These are phyloP conservation scores for Clusia tigrina DNA, from an alignment of 2,888 invertebrate species.

Conservation along the genomic window DNA sequence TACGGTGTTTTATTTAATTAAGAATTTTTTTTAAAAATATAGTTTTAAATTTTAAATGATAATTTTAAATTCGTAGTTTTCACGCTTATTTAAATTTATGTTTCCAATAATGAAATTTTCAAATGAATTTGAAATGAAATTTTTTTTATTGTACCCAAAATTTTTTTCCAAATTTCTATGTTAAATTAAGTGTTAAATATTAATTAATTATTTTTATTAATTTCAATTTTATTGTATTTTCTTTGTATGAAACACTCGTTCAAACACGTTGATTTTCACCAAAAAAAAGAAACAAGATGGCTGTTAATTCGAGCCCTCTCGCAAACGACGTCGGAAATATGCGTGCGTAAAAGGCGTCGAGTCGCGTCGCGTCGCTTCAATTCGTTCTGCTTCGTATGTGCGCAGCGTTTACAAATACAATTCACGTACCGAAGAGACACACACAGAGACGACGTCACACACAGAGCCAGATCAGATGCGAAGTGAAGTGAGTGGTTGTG, in stretches of 20 bases:
- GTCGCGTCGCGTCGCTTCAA: not conserved
- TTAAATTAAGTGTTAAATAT: no score
- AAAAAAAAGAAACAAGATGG: slow-evolving; percentile 2
- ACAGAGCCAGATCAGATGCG: no score
- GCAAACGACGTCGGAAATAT: slow-evolving; percentile 1
- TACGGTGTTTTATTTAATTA: no score
- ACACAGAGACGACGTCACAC: not conserved
- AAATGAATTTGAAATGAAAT: not conserved
- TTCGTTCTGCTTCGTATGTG: not conserved
- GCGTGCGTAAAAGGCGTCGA: slow-evolving; percentile 7
- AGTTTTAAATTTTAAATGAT: not conserved
- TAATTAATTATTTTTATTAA: not conserved
- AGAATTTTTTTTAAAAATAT: not conserved
- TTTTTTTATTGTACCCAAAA: not conserved
- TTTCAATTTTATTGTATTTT: not conserved
- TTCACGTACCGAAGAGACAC: not conserved
- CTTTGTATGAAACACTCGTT: not conserved
- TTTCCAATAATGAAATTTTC: not conserved
- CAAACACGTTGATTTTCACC: not conserved
- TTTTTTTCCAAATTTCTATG: not conserved
- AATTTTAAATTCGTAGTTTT: slow-evolving; percentile 2
- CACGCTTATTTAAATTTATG: no score
- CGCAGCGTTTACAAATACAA: not conserved
- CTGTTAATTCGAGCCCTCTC: not conserved
- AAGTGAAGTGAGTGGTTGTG: no score